A percentile compares a stretch with the other conserved stretches of the same genome.
phyloP scores from a whole-genome alignment of 2,888 invertebrate species.

The Eubasilissa splendida region DNA sequence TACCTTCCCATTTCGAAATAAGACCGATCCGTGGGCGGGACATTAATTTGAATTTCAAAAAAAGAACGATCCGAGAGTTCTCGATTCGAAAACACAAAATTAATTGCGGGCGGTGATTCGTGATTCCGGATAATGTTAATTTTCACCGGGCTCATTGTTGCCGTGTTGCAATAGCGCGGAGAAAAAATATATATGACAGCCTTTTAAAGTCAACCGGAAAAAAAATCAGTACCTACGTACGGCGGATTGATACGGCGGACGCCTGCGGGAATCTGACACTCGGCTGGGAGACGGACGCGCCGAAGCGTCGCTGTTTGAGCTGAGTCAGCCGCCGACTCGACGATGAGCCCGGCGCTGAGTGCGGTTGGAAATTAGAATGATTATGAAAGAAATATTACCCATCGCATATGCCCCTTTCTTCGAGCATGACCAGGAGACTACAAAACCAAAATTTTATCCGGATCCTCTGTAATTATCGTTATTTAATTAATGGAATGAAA shows the following conservation, averaged over 20 bases:
- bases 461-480: too few species aligned
- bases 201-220: conserved; percentile 22
- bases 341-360: too few species aligned
- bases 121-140: conserved; percentile 42
- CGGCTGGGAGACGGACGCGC: neutral
- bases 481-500: too few species aligned
- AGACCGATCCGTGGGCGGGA: conserved; percentile 39
- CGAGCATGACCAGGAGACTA: too few species aligned
- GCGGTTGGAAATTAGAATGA: too few species aligned
- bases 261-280: neutral
- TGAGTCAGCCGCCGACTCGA: too few species aligned
- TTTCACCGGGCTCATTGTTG: conserved; percentile 35
- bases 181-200: conserved; percentile 24
- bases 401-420: too few species aligned
- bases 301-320: too few species aligned
- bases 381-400: too few species aligned
- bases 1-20: conserved; percentile 26
- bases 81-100: conserved; percentile 40
- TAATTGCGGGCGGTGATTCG: conserved; percentile 21
- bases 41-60: conserved; percentile 44
- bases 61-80: conserved; percentile 40
- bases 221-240: conserved; percentile 31
- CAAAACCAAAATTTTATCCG: too few species aligned
- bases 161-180: conserved; percentile 18
- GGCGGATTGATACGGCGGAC: neutral